Percentiles rank a stretch among this genome's conserved stretches.
Evolutionary conservation across 2,888 invertebrate species (phyloP).

Genomic region (Hymenopus coronatus): DNA sequence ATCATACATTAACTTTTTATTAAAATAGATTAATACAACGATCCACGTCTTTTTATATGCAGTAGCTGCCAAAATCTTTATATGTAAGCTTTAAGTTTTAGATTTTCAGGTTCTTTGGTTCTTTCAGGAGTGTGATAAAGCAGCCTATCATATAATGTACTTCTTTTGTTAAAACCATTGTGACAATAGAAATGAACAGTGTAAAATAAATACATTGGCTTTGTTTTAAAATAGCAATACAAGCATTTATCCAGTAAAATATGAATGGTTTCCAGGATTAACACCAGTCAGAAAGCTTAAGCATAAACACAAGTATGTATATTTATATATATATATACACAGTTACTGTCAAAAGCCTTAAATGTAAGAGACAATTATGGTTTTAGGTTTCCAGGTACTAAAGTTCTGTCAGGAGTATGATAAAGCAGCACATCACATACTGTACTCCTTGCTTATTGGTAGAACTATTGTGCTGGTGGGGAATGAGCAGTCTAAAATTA

Average conservation of each 20-base stretch:
- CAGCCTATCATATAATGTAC: conserved; percentile 39
- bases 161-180: conserved; percentile 37
- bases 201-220: not conserved
- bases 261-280: too few relatives aligned
- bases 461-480: conserved; percentile 34
- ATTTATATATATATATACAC: too few relatives aligned
- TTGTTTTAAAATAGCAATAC: too few relatives aligned
- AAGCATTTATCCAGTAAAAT: too few relatives aligned
- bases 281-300: too few relatives aligned
- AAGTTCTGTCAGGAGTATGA: conserved; percentile 39
- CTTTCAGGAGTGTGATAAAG: conserved; percentile 37
- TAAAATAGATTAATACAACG: too few relatives aligned
- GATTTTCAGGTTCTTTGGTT: conserved; percentile 38
- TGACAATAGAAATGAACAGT: conserved; percentile 30
- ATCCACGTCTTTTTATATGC: too few relatives aligned
- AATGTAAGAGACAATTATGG: not conserved
- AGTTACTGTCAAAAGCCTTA: not conserved
- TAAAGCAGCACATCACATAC: conserved; percentile 38
- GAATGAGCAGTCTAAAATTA: conserved; percentile 15
- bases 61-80: not conserved
- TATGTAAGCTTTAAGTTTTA: not conserved
- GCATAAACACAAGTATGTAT: too few relatives aligned
- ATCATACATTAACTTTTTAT: too few relatives aligned
- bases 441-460: conserved; percentile 39
- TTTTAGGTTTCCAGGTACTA: conserved; percentile 36